Evolutionary conservation across 2,797 vertebrate genomes (phyloP).

Genomic region (Poeciliopsis presidionis): DNA sequence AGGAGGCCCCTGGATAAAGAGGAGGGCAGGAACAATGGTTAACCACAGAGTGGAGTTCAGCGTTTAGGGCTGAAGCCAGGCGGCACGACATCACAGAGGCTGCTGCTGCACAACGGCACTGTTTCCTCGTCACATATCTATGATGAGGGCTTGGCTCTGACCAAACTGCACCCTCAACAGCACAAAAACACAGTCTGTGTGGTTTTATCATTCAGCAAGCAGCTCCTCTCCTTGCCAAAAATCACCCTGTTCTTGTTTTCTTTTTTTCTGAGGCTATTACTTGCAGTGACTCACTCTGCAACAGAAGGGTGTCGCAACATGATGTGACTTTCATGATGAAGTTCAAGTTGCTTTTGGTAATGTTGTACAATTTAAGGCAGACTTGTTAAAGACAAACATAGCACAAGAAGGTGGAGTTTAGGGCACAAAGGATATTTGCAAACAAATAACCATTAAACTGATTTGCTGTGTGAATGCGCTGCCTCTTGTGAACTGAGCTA

Average conservation of each 20-base stretch:
- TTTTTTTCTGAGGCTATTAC: constrained; percentile 5
- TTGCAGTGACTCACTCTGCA: constrained; percentile 28
- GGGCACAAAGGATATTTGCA: neutral
- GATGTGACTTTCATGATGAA: constrained; percentile 25
- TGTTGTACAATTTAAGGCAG: constrained; percentile 4
- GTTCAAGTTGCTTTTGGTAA: constrained; percentile 17
- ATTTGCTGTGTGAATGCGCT: neutral
- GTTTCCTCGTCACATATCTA: constrained; percentile 48
- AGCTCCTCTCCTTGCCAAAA: constrained; percentile 40
- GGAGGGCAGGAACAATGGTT: constrained; percentile 74
- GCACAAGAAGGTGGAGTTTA: neutral
- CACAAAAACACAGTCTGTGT: constrained; percentile 53
- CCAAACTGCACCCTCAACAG: constrained; percentile 58
- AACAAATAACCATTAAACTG: neutral
- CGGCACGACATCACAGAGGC: constrained; percentile 70
- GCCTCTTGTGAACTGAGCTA: neutral
- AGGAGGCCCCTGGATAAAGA: constrained; percentile 62
- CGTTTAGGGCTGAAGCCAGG: constrained; percentile 56
- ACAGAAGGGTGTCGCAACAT: constrained; percentile 33
- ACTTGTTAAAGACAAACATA: neutral
- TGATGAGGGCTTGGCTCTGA: constrained; percentile 50
- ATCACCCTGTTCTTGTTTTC: constrained; percentile 15
- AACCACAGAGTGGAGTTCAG: constrained; percentile 73
- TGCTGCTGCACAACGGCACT: constrained; percentile 49
- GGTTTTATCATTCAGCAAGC: constrained; percentile 51